Conservation (phyloP, 1,140 invertebrate genomes). For the Phymastichus coffea region DNA sequence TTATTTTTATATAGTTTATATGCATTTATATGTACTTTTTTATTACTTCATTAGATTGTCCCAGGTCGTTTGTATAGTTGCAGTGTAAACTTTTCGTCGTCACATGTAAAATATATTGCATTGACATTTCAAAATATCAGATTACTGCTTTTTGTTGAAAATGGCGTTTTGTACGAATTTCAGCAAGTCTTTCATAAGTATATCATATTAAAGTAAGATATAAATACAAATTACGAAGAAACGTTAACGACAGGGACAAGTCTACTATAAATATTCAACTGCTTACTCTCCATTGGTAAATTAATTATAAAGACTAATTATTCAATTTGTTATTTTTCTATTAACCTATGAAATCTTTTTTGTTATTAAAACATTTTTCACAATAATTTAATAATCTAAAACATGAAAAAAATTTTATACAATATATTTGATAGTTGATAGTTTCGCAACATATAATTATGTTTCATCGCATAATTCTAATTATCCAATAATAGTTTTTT, state of each 20-base stretch:
- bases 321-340: constrained; percentile 56
- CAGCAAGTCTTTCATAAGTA: constrained; percentile 9
- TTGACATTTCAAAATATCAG: no score
- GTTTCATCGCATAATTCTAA: constrained; percentile 43
- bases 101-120: no score
- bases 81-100: no score
- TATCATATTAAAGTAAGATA: constrained; percentile 7
- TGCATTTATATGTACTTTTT: constrained; percentile 22
- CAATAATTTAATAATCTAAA: constrained; percentile 53
- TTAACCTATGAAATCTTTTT: constrained; percentile 48
- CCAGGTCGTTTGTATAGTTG: constrained; percentile 35
- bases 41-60: constrained; percentile 41
- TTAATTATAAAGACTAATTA: constrained; percentile 50
- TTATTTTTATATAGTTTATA: constrained; percentile 24
- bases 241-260: constrained; percentile 50
- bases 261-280: constrained; percentile 48
- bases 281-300: constrained; percentile 35
- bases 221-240: constrained; percentile 7
- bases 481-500: constrained; percentile 42
- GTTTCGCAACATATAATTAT: constrained; percentile 24
- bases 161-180: constrained; percentile 7
- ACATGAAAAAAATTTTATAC: constrained; percentile 49
- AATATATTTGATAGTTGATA: constrained; percentile 40
- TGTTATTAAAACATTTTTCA: constrained; percentile 53
- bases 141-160: no score